Evolutionary conservation across 37 sponge, comb jelly and placozoan species (phyloP).

Genomic region (Petrosia ficiformis): DNA sequence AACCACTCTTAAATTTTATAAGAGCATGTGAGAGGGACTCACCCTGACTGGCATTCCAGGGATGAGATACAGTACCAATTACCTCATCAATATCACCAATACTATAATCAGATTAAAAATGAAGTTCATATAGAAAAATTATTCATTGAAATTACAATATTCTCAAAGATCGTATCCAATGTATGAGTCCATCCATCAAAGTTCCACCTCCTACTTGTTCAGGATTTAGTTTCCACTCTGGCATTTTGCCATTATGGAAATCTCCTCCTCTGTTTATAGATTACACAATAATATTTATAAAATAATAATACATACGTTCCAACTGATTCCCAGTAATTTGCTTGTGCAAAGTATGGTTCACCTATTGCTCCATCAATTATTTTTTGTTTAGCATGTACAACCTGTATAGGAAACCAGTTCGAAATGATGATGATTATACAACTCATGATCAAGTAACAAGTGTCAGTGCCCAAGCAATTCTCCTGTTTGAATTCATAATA

Average conservation of each 20-base stretch:
- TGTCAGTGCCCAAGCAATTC: background rate
- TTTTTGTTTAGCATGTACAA: constrained; percentile 35
- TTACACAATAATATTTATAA: constrained; percentile 5
- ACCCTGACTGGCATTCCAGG: background rate
- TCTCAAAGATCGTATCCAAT: constrained; percentile 40
- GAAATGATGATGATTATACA: background rate
- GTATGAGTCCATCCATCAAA: constrained; percentile 46
- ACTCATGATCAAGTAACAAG: background rate
- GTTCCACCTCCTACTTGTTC: constrained; percentile 36
- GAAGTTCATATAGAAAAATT: background rate
- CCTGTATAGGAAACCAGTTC: constrained; percentile 18
- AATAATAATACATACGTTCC: constrained; percentile 1
- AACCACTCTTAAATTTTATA: constrained; percentile 32
- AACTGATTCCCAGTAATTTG: constrained; percentile 58
- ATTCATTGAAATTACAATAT: constrained; percentile 28
- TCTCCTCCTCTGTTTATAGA: constrained; percentile 33
- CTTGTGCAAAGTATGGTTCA: constrained; percentile 33
- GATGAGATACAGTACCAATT: constrained; percentile 16
- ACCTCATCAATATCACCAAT: constrained; percentile 33
- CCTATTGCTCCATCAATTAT: constrained; percentile 35
- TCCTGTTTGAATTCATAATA: too few species aligned
- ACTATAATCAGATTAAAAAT: background rate
- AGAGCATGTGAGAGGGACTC: constrained; percentile 47
- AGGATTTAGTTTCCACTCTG: constrained; percentile 39
- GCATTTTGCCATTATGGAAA: constrained; percentile 2